phyloP scores from a whole-genome alignment of 2,113 vertebrate species.

The Atlantisia rogersi region DNA sequence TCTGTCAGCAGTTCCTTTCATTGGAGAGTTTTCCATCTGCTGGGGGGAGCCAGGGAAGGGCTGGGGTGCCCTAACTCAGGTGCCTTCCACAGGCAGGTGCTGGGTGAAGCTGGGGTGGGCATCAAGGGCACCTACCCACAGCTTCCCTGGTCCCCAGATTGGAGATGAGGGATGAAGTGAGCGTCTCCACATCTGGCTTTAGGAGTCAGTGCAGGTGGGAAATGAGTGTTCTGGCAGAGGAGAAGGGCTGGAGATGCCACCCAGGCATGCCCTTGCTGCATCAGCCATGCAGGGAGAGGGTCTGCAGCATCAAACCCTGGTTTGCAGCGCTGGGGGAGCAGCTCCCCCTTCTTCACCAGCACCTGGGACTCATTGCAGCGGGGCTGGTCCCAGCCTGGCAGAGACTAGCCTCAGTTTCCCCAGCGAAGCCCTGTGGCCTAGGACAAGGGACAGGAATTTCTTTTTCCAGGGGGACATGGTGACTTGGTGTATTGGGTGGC shows the following conservation, averaged over 20 bases:
- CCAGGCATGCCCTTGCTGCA: rapidly evolving
- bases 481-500: neutral
- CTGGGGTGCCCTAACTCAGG: neutral
- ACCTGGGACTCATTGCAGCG: neutral
- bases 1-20: neutral
- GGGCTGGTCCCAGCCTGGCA: neutral
- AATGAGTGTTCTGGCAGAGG: neutral
- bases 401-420: rapidly evolving
- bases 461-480: rapidly evolving
- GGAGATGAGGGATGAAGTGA: neutral
- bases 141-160: rapidly evolving
- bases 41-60: neutral
- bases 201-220: neutral
- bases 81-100: neutral
- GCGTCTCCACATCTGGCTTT: neutral
- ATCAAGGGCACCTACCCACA: neutral
- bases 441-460: neutral
- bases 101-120: neutral
- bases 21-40: neutral
- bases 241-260: neutral
- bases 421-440: neutral
- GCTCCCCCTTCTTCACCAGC: neutral
- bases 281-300: neutral
- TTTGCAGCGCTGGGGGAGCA: neutral
- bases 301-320: neutral